phyloP scores from a whole-genome alignment of 1,140 invertebrate species.

The Drosophila mauritiana region DNA sequence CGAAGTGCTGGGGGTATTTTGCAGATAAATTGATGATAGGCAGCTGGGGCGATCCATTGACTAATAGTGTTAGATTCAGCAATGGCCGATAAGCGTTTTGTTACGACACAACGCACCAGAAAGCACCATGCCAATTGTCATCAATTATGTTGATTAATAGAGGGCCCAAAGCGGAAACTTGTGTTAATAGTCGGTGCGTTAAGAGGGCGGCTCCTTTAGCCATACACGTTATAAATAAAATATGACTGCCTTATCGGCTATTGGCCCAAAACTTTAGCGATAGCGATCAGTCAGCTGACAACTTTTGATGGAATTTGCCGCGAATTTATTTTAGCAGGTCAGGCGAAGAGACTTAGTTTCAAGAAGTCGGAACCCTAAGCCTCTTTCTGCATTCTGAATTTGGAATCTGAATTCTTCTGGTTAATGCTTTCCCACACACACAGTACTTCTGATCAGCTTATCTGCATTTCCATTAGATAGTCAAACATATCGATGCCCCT shows the following conservation, averaged over 20 bases:
- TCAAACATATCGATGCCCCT: constrained; percentile 38
- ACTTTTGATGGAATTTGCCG: constrained; percentile 40
- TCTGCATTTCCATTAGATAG: constrained; percentile 44
- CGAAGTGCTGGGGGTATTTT: constrained; percentile 28
- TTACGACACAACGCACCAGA: constrained; percentile 50
- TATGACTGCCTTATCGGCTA: constrained; percentile 65
- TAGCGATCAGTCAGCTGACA: constrained; percentile 59
- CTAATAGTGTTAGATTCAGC: constrained; percentile 77
- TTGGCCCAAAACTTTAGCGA: constrained; percentile 41
- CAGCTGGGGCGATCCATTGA: constrained; percentile 68
- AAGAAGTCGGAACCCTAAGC: constrained; percentile 4
- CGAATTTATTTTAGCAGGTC: constrained; percentile 29
- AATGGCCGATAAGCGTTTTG: constrained; percentile 73
- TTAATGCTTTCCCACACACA: constrained; percentile 10
- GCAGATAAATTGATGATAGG: constrained; percentile 77
- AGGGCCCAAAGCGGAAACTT: constrained; percentile 22
- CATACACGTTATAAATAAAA: constrained; percentile 21
- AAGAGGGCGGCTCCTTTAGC: constrained; percentile 29
- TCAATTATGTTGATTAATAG: constrained; percentile 80
- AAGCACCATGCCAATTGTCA: constrained; percentile 63
- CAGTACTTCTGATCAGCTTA: constrained; percentile 15
- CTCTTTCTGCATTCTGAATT: constrained; percentile 19
- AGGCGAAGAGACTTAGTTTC: constrained; percentile 31
- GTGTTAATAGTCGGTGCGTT: constrained; percentile 27
- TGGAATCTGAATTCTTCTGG: background rate